phyloP scores from a whole-genome alignment of 2,113 vertebrate species.

The Solenodon paradoxus region DNA sequence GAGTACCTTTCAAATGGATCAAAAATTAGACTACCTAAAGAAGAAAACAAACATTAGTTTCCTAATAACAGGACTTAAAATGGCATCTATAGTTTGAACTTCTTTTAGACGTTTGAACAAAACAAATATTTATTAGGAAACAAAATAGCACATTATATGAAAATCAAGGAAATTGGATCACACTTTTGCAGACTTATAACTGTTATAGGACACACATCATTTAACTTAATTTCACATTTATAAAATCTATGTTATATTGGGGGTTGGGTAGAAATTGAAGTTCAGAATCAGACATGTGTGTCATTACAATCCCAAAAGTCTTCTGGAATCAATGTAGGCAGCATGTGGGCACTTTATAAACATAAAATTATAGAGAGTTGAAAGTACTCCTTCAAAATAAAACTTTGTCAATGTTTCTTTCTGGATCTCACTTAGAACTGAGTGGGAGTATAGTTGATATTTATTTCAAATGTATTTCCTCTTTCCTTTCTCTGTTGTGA shows the following conservation, averaged over 20 bases:
- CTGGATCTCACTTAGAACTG: conserved; percentile 21
- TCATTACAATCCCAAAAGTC: background rate
- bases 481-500: background rate
- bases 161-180: conserved; percentile 34
- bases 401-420: conserved; percentile 7
- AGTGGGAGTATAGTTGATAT: background rate
- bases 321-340: background rate
- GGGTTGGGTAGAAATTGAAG: background rate
- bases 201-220: background rate
- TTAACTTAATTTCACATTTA: conserved; percentile 57
- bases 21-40: background rate
- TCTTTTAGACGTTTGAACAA: background rate
- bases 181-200: background rate
- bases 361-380: conserved; percentile 9
- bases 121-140: conserved; percentile 41
- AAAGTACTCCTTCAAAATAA: conserved; percentile 40
- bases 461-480: background rate
- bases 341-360: background rate
- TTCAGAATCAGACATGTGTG: background rate
- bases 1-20: background rate
- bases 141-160: background rate
- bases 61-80: background rate
- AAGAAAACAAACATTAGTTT: background rate
- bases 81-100: background rate
- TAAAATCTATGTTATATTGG: background rate